Evolutionary conservation across 2,888 invertebrate genomes (phyloP).

Genomic region (Plusia festucae): DNA sequence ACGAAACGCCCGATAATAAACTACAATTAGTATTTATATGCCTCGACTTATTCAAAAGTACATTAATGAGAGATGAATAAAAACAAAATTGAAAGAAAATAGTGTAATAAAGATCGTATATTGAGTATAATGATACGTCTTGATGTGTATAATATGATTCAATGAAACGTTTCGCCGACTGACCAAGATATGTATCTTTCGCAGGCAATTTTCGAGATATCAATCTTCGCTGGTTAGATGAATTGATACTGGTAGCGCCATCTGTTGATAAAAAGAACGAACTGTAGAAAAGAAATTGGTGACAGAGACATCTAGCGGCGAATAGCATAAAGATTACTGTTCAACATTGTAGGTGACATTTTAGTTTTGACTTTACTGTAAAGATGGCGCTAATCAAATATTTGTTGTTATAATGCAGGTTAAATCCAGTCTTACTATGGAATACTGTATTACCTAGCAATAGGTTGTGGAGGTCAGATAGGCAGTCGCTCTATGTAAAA

Average conservation of each 20-base stretch:
- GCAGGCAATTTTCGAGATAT: slow-evolving; percentile 62
- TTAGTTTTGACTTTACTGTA: fast-evolving
- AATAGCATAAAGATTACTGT: background rate
- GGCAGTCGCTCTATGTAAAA: no score
- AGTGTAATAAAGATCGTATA: slow-evolving; percentile 72
- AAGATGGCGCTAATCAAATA: slow-evolving; percentile 23
- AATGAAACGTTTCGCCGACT: slow-evolving; percentile 66
- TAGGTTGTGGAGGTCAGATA: no score
- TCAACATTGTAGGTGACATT: fast-evolving
- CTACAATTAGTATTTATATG: slow-evolving; percentile 50
- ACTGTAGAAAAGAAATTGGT: background rate
- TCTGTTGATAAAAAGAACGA: slow-evolving; percentile 59
- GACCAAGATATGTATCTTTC: slow-evolving; percentile 62
- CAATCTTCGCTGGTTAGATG: slow-evolving; percentile 43
- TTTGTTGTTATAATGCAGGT: no score
- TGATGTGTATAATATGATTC: slow-evolving; percentile 51
- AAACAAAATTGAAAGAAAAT: slow-evolving; percentile 51
- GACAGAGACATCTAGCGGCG: slow-evolving; percentile 48
- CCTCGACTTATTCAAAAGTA: slow-evolving; percentile 7
- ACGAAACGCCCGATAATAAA: slow-evolving; percentile 50
- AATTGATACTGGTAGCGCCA: slow-evolving; percentile 52
- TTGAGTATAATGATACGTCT: slow-evolving; percentile 71
- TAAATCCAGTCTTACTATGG: no score
- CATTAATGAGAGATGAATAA: slow-evolving; percentile 34
- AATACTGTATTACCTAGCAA: no score